These are phyloP conservation scores for Trachymyrmex cornetzi DNA, from an alignment of 1,140 invertebrate genomes.

Conservation along the genomic window DNA sequence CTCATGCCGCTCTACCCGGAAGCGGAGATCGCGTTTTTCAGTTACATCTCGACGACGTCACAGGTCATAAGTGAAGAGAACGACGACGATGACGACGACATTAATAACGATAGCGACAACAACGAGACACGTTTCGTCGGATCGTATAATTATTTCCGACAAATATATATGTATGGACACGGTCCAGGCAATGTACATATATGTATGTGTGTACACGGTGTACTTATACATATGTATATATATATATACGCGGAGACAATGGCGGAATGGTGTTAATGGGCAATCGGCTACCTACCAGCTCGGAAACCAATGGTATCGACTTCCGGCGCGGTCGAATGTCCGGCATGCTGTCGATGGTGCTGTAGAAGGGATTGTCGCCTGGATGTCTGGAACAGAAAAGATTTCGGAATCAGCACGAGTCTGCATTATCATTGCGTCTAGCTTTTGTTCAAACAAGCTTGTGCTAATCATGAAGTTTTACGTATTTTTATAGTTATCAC, in stretches of 20 bases:
- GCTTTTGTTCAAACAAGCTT: not conserved
- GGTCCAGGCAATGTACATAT: constrained; percentile 74
- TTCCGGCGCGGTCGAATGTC: constrained; percentile 98
- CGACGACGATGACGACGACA: constrained; percentile 17
- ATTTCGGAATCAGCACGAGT: constrained; percentile 30
- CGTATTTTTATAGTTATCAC: not conserved
- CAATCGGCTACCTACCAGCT: constrained; percentile 95
- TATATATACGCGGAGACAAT: constrained; percentile 67
- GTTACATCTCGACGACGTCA: constrained; percentile 12
- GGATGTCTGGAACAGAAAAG: constrained; percentile 90
- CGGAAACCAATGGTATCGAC: constrained; percentile 99
- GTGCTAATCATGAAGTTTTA: not conserved
- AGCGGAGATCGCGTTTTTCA: not conserved
- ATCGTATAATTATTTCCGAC: constrained; percentile 78
- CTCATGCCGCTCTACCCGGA: too few species aligned
- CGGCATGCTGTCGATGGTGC: constrained; percentile 99
- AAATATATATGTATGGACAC: constrained; percentile 72
- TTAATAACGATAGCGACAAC: constrained; percentile 33
- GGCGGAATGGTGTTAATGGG: constrained; percentile 52
- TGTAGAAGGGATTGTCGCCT: constrained; percentile 99
- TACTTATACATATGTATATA: constrained; percentile 61
- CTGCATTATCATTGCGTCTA: not conserved
- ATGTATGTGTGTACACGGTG: constrained; percentile 65
- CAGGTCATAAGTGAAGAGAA: not conserved
- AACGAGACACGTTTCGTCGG: constrained; percentile 69